phyloP scores from a whole-genome alignment of 1,140 invertebrate species.

The Orchestia grillus region DNA sequence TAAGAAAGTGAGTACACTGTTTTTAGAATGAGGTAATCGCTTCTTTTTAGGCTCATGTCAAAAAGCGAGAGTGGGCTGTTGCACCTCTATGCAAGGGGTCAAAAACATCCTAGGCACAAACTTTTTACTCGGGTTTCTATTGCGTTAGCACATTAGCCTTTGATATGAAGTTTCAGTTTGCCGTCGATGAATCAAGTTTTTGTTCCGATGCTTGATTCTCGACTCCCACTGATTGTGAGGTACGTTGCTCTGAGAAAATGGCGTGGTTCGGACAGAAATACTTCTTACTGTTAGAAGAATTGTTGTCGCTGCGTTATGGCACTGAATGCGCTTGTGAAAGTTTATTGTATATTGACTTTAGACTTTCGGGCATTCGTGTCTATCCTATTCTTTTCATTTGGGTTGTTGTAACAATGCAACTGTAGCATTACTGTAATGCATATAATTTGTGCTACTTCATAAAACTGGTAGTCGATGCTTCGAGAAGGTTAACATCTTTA shows the following conservation, averaged over 20 bases:
- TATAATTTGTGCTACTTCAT: not conserved
- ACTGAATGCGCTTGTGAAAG: not conserved
- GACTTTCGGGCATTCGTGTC: not conserved
- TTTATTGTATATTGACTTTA: not conserved
- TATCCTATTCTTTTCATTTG: not conserved
- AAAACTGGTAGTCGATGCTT: not conserved
- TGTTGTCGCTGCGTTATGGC: too few species aligned
- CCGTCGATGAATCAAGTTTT: not conserved
- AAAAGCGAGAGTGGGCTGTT: slow-evolving; percentile 1
- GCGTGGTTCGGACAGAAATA: not conserved
- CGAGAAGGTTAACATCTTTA: not conserved
- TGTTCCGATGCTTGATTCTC: not conserved
- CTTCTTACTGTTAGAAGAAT: not conserved
- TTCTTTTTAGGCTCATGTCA: not conserved
- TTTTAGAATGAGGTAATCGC: not conserved
- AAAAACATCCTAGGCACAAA: not conserved
- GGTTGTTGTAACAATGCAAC: not conserved
- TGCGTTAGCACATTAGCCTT: not conserved
- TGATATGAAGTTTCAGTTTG: not conserved
- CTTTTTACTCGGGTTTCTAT: slow-evolving; percentile 32
- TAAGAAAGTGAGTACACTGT: slow-evolving; percentile 35
- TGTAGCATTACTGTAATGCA: not conserved
- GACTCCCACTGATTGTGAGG: not conserved
- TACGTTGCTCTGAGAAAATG: not conserved
- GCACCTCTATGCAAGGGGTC: not conserved